phyloP scores from a whole-genome alignment of 2,113 vertebrate genomes.

The Bostrychus sinensis region DNA sequence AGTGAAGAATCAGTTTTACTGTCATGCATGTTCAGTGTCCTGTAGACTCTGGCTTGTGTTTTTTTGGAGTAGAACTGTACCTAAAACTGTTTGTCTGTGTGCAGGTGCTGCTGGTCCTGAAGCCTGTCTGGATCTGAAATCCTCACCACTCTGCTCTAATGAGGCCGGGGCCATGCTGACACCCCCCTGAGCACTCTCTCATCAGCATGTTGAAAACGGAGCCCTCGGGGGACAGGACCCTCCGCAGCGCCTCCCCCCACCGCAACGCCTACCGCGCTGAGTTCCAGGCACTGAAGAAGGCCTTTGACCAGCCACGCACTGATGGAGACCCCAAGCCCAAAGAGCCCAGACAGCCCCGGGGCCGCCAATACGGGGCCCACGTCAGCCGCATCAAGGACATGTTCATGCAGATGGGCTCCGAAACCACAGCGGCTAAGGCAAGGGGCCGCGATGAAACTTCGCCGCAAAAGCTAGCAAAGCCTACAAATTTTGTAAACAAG shows the following conservation, averaged over 20 bases:
- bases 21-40: no score
- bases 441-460: constrained; percentile 81
- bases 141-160: constrained; percentile 50
- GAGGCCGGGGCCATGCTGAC: constrained; percentile 78
- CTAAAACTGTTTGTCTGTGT: neutral
- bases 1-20: no score
- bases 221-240: constrained; percentile 92
- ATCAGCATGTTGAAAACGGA: constrained; percentile 97
- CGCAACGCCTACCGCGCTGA: constrained; percentile 97
- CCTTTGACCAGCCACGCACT: constrained; percentile 93
- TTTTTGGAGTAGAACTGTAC: no score
- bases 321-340: constrained; percentile 87
- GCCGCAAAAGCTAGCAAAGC: constrained; percentile 86
- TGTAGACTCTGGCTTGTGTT: no score
- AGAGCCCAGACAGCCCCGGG: constrained; percentile 87
- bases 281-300: constrained; percentile 97
- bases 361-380: constrained; percentile 94
- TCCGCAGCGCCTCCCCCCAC: constrained; percentile 97
- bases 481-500: constrained; percentile 91
- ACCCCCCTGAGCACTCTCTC: constrained; percentile 76
- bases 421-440: constrained; percentile 76
- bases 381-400: constrained; percentile 99
- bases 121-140: constrained; percentile 30
- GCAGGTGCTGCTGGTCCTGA: constrained; percentile 56
- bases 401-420: constrained; percentile 98